These are phyloP conservation scores for Zoanthus gigantus DNA, from an alignment of 92 coral and sea anemone species.

Conservation along the genomic window DNA sequence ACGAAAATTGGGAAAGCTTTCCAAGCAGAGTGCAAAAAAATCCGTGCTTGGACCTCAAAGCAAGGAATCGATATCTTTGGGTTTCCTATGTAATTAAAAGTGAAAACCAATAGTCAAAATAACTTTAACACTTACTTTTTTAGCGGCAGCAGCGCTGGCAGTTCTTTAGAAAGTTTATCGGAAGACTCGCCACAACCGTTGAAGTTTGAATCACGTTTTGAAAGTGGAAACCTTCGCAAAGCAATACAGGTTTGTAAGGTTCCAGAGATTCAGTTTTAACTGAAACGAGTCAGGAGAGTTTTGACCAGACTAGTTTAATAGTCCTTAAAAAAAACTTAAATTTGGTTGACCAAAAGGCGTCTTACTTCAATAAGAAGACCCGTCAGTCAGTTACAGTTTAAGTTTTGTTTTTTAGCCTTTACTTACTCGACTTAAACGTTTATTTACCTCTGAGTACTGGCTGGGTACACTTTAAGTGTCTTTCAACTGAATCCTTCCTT, in stretches of 20 bases:
- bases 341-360: neutral
- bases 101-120: neutral
- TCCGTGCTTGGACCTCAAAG: no score
- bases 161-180: conserved; percentile 48
- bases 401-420: no score
- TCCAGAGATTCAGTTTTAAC: neutral
- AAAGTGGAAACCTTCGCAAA: conserved; percentile 96
- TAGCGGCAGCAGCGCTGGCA: conserved; percentile 17
- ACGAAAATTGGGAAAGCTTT: no score
- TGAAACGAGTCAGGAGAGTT: neutral
- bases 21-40: no score
- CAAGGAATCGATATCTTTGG: no score
- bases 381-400: no score
- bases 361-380: no score
- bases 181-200: conserved; percentile 73
- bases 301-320: neutral
- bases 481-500: no score
- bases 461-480: no score
- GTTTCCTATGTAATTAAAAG: no score
- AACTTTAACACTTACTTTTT: neutral
- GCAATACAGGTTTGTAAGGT: conserved; percentile 86
- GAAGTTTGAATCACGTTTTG: conserved; percentile 93
- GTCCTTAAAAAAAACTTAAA: neutral
- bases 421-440: no score
- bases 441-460: no score